Evolutionary conservation across 2,888 invertebrate species (phyloP).

Genomic region (Tenthredo livida): DNA sequence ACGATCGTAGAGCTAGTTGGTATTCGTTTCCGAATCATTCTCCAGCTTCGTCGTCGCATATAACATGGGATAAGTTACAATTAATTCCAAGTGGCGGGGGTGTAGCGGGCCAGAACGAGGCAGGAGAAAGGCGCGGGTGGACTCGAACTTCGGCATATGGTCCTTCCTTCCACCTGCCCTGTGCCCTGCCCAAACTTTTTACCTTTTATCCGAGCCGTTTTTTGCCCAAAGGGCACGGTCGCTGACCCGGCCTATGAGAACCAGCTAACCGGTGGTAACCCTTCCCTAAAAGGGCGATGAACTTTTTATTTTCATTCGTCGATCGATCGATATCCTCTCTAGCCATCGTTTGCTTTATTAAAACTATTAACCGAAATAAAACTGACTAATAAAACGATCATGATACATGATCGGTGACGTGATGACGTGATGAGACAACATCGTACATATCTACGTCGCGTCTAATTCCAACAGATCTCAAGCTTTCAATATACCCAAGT

Average conservation of each 20-base stretch:
- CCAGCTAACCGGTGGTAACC: constrained; percentile 57
- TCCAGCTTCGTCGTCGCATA: not conserved
- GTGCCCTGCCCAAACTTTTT: constrained; percentile 63
- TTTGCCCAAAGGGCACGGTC: constrained; percentile 66
- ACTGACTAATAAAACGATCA: not conserved
- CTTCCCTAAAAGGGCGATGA: constrained; percentile 66
- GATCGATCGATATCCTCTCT: constrained; percentile 17
- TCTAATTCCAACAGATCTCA: not conserved
- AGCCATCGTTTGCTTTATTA: not conserved
- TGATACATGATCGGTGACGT: not conserved
- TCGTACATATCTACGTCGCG: not conserved
- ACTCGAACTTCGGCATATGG: constrained; percentile 74
- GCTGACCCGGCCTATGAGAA: constrained; percentile 62
- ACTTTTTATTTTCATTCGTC: constrained; percentile 65
- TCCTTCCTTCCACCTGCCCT: constrained; percentile 71
- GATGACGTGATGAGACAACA: not conserved
- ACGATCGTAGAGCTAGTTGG: not conserved
- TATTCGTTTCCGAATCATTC: constrained; percentile 34
- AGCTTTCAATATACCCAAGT: not conserved
- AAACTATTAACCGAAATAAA: not conserved
- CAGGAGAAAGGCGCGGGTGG: constrained; percentile 73
- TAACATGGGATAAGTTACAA: constrained; percentile 48
- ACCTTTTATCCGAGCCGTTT: constrained; percentile 58
- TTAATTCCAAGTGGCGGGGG: constrained; percentile 43
- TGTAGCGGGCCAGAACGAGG: constrained; percentile 53